phyloP scores from a whole-genome alignment of 2,888 invertebrate genomes.

The Xestia sexstrigata region DNA sequence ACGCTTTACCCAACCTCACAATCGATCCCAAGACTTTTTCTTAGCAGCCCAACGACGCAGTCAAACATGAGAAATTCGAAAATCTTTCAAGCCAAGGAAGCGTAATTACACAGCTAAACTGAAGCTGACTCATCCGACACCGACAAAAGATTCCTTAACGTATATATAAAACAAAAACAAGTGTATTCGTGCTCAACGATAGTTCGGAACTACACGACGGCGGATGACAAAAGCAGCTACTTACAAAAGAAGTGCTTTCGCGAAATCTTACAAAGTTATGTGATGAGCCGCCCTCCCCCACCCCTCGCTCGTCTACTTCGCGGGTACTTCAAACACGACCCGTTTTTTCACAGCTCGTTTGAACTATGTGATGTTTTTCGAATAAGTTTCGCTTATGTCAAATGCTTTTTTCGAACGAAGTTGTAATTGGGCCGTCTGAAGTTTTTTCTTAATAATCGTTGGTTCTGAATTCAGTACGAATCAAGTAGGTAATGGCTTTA shows the following conservation, averaged over 20 bases:
- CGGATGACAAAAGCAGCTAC: conserved; percentile 73
- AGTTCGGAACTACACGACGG: conserved; percentile 72
- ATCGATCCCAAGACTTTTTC: neutral
- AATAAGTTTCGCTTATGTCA: conserved; percentile 57
- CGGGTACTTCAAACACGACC: conserved; percentile 74
- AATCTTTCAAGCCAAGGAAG: conserved; percentile 25
- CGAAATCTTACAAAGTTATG: conserved; percentile 77
- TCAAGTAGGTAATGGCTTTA: neutral
- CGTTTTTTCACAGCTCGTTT: conserved; percentile 72
- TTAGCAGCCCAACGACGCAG: neutral
- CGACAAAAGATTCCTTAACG: conserved; percentile 61
- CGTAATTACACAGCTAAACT: conserved; percentile 56
- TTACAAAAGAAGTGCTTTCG: conserved; percentile 76
- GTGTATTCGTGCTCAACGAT: conserved; percentile 70
- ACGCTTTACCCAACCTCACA: neutral
- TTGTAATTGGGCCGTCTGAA: conserved; percentile 38
- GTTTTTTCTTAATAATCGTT: conserved; percentile 11
- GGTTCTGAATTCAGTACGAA: neutral
- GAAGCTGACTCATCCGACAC: conserved; percentile 50
- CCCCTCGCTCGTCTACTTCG: conserved; percentile 40
- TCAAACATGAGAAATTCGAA: conserved; percentile 3
- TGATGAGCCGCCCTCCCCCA: conserved; percentile 69
- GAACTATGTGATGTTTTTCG: conserved; percentile 62
- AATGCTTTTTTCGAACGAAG: conserved; percentile 31
- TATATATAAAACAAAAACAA: conserved; percentile 65